phyloP scores from a whole-genome alignment of 2,797 vertebrate species.

The Macroramphosus scolopax region DNA sequence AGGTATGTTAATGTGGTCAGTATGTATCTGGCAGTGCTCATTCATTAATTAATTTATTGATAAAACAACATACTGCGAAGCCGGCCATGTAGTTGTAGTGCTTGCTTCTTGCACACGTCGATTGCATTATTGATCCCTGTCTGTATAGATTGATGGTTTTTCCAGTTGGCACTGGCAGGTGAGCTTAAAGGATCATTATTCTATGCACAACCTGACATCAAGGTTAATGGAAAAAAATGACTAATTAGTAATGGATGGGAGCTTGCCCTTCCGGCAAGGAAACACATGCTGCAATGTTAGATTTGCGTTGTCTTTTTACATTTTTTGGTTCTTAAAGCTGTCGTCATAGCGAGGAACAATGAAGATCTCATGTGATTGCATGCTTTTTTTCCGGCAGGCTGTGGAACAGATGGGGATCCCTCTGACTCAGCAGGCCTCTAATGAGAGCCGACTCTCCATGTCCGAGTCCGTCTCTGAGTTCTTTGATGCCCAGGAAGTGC shows the following conservation, averaged over 20 bases:
- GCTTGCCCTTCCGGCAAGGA: slow-evolving; percentile 38
- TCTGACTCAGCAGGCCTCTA: slow-evolving; percentile 93
- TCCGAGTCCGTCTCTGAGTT: slow-evolving; percentile 98
- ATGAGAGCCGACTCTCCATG: slow-evolving; percentile 98
- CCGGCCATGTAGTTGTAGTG: slow-evolving; percentile 20
- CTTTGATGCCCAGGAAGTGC: slow-evolving; percentile 98
- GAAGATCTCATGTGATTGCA: slow-evolving; percentile 43
- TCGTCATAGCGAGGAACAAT: slow-evolving; percentile 22
- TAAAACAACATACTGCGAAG: slow-evolving; percentile 22
- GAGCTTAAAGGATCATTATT: slow-evolving; percentile 51
- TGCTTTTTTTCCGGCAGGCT: slow-evolving; percentile 76
- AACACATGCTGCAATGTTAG: slow-evolving; percentile 34
- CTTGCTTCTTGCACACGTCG: slow-evolving; percentile 50
- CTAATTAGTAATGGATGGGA: slow-evolving; percentile 51
- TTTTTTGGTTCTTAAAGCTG: slow-evolving; percentile 24
- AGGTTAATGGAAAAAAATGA: slow-evolving; percentile 63
- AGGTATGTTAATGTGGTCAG: slow-evolving; percentile 80
- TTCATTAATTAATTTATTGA: slow-evolving; percentile 35
- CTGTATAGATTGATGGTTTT: slow-evolving; percentile 47
- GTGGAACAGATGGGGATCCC: slow-evolving; percentile 91
- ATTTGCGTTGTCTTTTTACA: slow-evolving; percentile 20
- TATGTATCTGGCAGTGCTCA: slow-evolving; percentile 26
- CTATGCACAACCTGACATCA: slow-evolving; percentile 48
- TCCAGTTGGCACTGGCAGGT: slow-evolving; percentile 37
- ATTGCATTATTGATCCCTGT: slow-evolving; percentile 54